Evolutionary conservation across 2,113 vertebrate genomes (phyloP).

Genomic region (Eurypyga helias): DNA sequence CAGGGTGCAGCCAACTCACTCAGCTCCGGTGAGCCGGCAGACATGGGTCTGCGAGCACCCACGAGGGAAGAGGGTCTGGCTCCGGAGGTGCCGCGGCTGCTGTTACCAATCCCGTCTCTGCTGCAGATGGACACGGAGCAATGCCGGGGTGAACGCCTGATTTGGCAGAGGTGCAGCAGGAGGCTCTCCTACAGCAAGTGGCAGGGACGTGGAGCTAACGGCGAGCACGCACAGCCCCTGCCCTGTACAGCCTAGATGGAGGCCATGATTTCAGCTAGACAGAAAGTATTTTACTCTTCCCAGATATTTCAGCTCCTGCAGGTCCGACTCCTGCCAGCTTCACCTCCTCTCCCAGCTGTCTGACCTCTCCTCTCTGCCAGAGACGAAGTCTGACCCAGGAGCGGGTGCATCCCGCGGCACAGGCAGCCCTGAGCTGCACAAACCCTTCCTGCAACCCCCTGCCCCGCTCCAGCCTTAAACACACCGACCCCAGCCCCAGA

Average conservation of each 20-base stretch:
- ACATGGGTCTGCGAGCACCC: background rate
- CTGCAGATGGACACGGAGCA: background rate
- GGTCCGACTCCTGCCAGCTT: background rate
- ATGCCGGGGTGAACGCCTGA: background rate
- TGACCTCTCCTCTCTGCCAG: background rate
- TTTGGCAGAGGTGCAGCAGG: background rate
- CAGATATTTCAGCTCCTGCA: background rate
- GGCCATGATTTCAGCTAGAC: background rate
- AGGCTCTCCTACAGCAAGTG: background rate
- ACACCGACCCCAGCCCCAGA: background rate
- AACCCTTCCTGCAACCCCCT: background rate
- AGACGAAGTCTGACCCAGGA: background rate
- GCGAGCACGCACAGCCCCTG: background rate
- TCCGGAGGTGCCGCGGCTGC: background rate
- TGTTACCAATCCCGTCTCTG: accelerated
- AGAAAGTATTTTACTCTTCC: background rate
- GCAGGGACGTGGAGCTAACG: accelerated
- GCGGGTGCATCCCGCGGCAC: background rate
- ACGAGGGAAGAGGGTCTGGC: background rate
- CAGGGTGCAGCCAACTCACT: background rate
- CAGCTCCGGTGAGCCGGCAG: accelerated
- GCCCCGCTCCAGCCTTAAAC: background rate
- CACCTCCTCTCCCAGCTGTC: background rate
- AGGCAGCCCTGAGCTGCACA: background rate
- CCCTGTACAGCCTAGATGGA: accelerated